Evolutionary conservation across 2,888 invertebrate species (phyloP).

Genomic region (Tenthredo livida): DNA sequence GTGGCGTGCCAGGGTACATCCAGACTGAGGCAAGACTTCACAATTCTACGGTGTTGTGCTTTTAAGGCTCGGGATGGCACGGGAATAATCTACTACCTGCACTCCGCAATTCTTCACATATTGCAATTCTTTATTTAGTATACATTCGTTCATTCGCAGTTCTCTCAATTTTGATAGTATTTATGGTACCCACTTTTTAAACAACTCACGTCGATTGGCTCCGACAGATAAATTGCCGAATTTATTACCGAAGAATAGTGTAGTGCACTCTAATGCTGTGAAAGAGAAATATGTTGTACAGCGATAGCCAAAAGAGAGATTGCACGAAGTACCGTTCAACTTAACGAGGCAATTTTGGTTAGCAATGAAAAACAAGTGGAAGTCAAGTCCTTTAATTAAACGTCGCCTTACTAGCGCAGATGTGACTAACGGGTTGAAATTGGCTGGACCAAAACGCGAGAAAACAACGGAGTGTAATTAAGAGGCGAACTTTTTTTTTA

Average conservation of each 20-base stretch:
- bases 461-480: slow-evolving; percentile 28
- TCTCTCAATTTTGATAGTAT: neutral
- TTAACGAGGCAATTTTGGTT: slow-evolving; percentile 38
- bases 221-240: neutral
- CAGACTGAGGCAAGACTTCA: slow-evolving; percentile 47
- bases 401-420: slow-evolving; percentile 33
- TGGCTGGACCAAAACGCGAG: slow-evolving; percentile 12
- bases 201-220: neutral
- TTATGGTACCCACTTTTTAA: neutral
- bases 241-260: neutral
- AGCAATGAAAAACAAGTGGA: slow-evolving; percentile 25
- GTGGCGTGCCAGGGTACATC: slow-evolving; percentile 51
- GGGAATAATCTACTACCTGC: slow-evolving; percentile 47
- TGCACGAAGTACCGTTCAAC: slow-evolving; percentile 18
- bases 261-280: neutral
- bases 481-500: slow-evolving; percentile 13
- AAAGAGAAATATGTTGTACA: neutral
- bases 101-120: slow-evolving; percentile 38
- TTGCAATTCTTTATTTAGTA: neutral
- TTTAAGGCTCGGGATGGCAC: slow-evolving; percentile 46
- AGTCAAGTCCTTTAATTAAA: slow-evolving; percentile 40
- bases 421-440: slow-evolving; percentile 39
- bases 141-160: neutral
- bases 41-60: slow-evolving; percentile 51
- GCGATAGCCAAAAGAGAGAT: neutral